Evolutionary conservation across 2,888 invertebrate genomes (phyloP), one percentile per base, ranked within the genome.

Genomic region (Leptinotarsa tumamoca): DNA sequence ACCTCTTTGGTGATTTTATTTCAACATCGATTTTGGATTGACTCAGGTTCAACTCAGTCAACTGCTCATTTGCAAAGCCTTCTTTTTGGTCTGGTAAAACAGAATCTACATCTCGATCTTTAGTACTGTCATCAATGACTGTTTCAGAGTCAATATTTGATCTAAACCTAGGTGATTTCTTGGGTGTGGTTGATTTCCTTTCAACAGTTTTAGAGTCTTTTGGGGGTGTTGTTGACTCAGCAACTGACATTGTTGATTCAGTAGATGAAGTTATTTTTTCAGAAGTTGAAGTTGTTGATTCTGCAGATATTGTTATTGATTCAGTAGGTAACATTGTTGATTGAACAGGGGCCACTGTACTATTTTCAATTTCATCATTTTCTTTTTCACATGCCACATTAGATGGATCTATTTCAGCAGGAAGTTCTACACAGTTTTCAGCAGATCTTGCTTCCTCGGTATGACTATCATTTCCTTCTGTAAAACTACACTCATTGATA

Each of bases 401-500:
- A 51, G 52, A 52, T 23, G 21, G 10, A 52, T 21, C 21, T 21
- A 17, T 17, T 54, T 54, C 58, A 18, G 43, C 51, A n/a, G 58
- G 33, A 33, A 33, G 43, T 58, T 15, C 58, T 58, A 23, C 23
- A 23, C 4, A 56, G 10, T 54, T 69, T 43, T 69, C 72, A 49
- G 72, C 52, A 13, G 67, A 21, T 33, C 4, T 49, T 67, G 23
- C 21, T 14, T 49, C 50, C 67, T 77, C 71, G 49, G 67, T 50
- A 10, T 54, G 54, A 61, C 68, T 70, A 56, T 54, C 76, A 52
- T 71, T 67, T 73, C 82, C 82, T 67, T 81, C 82, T 18, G 58
- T 49, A 23, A 76, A 72, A 56, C 79, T 79, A 50, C 75, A 74
- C 73, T 83, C 83, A 63, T 78, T 74, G 23, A 83, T 82, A 54